Conservation (phyloP, 2,113 vertebrate species). For the Pomatorhinus ruficollis region DNA sequence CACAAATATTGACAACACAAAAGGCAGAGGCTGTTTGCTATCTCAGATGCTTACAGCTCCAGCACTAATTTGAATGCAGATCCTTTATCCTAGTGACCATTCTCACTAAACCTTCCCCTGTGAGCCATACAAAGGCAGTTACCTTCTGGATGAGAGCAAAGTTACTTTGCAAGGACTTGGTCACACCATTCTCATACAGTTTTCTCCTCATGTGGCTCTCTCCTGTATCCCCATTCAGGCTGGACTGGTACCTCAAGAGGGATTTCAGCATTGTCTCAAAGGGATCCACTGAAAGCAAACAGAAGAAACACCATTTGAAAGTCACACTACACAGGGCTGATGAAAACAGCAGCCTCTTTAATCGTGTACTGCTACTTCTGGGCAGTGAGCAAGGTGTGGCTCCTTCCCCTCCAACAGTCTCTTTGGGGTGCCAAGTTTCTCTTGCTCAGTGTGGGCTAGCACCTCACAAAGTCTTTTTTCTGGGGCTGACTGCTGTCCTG, state of each 20-base stretch:
- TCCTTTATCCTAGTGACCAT: neutral
- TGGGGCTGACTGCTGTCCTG: neutral
- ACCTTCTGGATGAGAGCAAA: conserved; percentile 85
- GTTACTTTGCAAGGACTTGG: conserved; percentile 82
- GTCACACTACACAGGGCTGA: neutral
- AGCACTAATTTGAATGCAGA: neutral
- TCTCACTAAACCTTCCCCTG: neutral
- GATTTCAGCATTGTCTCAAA: conserved; percentile 98
- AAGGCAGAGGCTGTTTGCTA: neutral
- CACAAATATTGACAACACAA: neutral
- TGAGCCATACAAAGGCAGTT: neutral
- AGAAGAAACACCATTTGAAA: neutral
- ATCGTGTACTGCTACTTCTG: rapidly evolving
- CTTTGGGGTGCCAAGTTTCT: neutral
- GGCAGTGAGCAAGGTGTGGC: neutral
- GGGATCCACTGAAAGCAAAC: conserved; percentile 84
- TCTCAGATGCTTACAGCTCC: neutral
- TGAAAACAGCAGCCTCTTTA: neutral
- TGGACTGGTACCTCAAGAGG: conserved; percentile 87
- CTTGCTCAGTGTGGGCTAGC: neutral
- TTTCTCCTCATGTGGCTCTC: conserved; percentile 86
- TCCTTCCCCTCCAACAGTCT: neutral
- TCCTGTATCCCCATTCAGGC: conserved; percentile 69
- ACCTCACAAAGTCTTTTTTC: neutral
- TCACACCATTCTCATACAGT: conserved; percentile 84